Conservation (phyloP, 2,797 vertebrate genomes). For the Macropodus opercularis region DNA sequence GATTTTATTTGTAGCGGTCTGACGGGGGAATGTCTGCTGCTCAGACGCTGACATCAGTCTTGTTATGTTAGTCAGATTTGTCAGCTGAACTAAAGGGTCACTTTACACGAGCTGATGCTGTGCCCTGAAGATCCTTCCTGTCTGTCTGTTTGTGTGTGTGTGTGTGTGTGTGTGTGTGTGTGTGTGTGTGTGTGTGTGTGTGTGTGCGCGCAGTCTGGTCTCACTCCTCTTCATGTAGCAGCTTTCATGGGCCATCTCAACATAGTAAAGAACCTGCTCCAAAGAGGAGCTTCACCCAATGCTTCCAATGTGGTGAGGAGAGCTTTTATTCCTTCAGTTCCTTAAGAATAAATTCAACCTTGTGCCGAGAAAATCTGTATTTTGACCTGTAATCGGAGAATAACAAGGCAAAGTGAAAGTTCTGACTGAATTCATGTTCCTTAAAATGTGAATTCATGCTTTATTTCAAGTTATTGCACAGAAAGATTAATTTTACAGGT, state of each 20-base stretch:
- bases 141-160: no score
- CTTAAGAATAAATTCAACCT: neutral
- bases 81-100: neutral
- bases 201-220: slow-evolving; percentile 85
- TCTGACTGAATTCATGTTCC: no score
- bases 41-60: neutral
- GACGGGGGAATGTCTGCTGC: neutral
- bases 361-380: neutral
- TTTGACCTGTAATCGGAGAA: no score
- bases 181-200: neutral
- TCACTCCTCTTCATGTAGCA: slow-evolving; percentile 96
- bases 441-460: no score
- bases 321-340: neutral
- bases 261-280: slow-evolving; percentile 92
- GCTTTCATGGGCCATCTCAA: slow-evolving; percentile 97
- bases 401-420: no score
- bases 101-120: neutral
- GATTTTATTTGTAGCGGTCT: neutral
- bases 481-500: slow-evolving; percentile 17
- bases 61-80: neutral
- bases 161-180: neutral
- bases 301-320: slow-evolving; percentile 95
- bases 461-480: slow-evolving; percentile 10
- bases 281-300: slow-evolving; percentile 93
- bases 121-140: slow-evolving; percentile 7